Conservation (phyloP, 2,888 invertebrate species). For the Heteromyza rotundicornis region DNA sequence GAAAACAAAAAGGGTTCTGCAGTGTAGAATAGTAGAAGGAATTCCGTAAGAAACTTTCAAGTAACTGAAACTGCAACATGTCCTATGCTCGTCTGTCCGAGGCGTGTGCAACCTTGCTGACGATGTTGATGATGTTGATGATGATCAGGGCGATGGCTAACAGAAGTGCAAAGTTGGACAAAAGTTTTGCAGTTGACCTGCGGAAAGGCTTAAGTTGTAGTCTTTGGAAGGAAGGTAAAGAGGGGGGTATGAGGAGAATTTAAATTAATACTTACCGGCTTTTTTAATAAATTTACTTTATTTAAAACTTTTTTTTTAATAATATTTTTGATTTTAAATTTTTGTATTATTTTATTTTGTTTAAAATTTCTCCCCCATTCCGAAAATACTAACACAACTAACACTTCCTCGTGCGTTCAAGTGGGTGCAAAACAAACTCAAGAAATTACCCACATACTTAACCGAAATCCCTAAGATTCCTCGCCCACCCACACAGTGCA, state of each 20-base stretch:
- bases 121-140: slow-evolving; percentile 19
- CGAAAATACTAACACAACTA: neutral
- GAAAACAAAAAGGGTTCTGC: slow-evolving; percentile 16
- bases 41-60: slow-evolving; percentile 50
- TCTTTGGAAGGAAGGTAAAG: too few species aligned
- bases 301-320: too few species aligned
- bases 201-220: slow-evolving; percentile 1
- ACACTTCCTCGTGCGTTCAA: neutral
- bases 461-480: neutral
- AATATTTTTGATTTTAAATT: too few species aligned
- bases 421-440: neutral
- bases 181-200: slow-evolving; percentile 6
- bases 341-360: too few species aligned
- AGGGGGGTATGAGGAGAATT: too few species aligned
- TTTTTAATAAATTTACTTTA: too few species aligned
- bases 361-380: too few species aligned
- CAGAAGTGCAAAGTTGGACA: slow-evolving; percentile 6
- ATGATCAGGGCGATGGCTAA: neutral
- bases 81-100: neutral
- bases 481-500: too few species aligned
- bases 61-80: slow-evolving; percentile 14
- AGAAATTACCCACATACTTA: slow-evolving; percentile 1
- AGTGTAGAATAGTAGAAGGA: slow-evolving; percentile 49
- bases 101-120: slow-evolving; percentile 31
- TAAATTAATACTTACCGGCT: too few species aligned